Conservation (phyloP, 2,888 invertebrate genomes). For the Drosophila pseudotakahashii region DNA sequence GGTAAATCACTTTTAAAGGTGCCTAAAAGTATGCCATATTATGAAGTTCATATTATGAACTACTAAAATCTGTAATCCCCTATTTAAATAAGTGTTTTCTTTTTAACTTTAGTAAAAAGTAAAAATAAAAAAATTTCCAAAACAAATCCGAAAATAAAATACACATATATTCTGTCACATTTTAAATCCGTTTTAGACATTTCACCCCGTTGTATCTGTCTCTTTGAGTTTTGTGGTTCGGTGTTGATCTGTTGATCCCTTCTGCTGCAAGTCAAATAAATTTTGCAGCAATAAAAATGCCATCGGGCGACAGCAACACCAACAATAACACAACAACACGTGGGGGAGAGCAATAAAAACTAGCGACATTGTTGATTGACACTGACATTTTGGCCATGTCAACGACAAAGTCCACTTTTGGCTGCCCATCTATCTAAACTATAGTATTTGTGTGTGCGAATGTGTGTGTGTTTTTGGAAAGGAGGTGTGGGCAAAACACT, state of each 20-base stretch:
- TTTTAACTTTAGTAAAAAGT: too few species aligned
- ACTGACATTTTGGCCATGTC: conserved; percentile 67
- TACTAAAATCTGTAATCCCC: too few species aligned
- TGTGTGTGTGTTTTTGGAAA: conserved; percentile 5
- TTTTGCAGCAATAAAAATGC: conserved; percentile 70
- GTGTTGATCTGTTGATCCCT: conserved; percentile 36
- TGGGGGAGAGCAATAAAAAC: conserved; percentile 34
- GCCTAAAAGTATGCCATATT: too few species aligned
- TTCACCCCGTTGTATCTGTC: conserved; percentile 41
- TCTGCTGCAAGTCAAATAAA: conserved; percentile 61
- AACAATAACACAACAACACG: conserved; percentile 1
- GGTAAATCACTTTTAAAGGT: too few species aligned
- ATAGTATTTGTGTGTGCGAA: conserved; percentile 16
- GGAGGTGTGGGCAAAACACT: conserved; percentile 23
- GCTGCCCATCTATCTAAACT: conserved; percentile 16
- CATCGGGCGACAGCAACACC: conserved; percentile 61
- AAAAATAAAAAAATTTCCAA: background rate
- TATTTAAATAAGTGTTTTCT: too few species aligned
- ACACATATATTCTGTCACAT: conserved; percentile 39
- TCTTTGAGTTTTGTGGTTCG: conserved; percentile 16
- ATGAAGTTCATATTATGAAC: too few species aligned
- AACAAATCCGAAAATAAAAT: background rate
- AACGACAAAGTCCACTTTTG: conserved; percentile 41
- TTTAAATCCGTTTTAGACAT: conserved; percentile 51
- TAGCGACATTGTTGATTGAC: conserved; percentile 77